Evolutionary conservation across 2,113 vertebrate species (phyloP), one percentile per base, ranked within the genome.

Genomic region (Hippocampus zosterae): DNA sequence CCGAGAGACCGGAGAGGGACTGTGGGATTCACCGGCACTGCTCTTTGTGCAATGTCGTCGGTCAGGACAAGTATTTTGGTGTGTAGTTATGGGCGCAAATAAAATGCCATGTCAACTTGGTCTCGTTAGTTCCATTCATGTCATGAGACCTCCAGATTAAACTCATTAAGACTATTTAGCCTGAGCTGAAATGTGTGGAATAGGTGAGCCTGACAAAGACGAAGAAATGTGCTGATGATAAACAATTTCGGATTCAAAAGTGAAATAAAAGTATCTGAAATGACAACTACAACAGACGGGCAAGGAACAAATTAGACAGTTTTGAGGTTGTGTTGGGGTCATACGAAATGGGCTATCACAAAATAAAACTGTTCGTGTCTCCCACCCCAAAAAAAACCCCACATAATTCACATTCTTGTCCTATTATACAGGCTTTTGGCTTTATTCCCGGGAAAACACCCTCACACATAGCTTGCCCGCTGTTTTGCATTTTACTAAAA

Each of bases 321-420:
- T 37, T 29, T 60, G 18, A 57, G 23, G 23, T 53, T 53, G 10
- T 15, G 5, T 29, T 60, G 57, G 15, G 8, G 15, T 8, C 5
- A 42, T 0, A 63, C 4, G 13, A 44, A 33, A 1, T 61, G 59
- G 8, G 33, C 33, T 37, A 41, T 63, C 61, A 63, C 33, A 40
- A 63, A 63, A 61, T 37, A 37, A 61, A 61, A 61, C 11, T 42
- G 64, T 69, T 53, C 50, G 46, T 56, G 21, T 67, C 23, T 53
- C 21, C 21, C 21, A 8, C 21, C 21, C 21, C 9, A 8, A 73
- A 50, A 79, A 74, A 74, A 67, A n/a, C n/a, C n/a, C n/a, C 57
- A 62, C 77, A 83, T 85, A 48, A 76, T 81, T 87, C 79, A 74
- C 77, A 87, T 87, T 85, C 81, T 83, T 84, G 80, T 81, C 82